Evolutionary conservation across 2,797 vertebrate genomes (phyloP).

Genomic region (Schizothorax lantsangensis): DNA sequence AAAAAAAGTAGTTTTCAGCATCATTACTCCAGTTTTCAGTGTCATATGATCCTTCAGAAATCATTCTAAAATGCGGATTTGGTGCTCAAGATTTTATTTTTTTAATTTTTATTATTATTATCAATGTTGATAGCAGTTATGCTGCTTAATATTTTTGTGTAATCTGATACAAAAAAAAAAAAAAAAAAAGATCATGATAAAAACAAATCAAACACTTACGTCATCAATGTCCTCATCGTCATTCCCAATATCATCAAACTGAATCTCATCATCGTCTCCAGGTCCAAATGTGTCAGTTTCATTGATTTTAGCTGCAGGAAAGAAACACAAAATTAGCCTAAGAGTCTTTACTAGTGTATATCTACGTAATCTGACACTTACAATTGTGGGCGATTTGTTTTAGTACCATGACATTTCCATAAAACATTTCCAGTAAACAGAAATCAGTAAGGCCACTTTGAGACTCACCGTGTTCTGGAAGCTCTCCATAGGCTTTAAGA

Average conservation of each 20-base stretch:
- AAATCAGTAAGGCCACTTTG: background rate
- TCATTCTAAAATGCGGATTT: background rate
- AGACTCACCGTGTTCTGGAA: conserved; percentile 94
- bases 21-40: background rate
- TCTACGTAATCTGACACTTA: background rate
- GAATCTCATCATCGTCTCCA: conserved; percentile 95
- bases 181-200: background rate
- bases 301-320: conserved; percentile 91
- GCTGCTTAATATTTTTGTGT: background rate
- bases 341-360: background rate
- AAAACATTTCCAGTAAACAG: background rate
- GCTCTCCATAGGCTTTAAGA: conserved; percentile 96
- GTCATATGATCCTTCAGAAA: background rate
- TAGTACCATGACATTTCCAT: background rate
- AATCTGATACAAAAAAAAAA: background rate
- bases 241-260: conserved; percentile 94
- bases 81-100: background rate
- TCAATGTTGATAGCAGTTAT: background rate
- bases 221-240: conserved; percentile 97
- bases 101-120: background rate
- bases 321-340: background rate
- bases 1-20: background rate
- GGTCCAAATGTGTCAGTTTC: conserved; percentile 95
- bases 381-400: background rate
- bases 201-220: conserved; percentile 76